These are phyloP conservation scores for Oryzias dopingdopingensis DNA, from an alignment of 2,797 vertebrate species.

Conservation along the genomic window DNA sequence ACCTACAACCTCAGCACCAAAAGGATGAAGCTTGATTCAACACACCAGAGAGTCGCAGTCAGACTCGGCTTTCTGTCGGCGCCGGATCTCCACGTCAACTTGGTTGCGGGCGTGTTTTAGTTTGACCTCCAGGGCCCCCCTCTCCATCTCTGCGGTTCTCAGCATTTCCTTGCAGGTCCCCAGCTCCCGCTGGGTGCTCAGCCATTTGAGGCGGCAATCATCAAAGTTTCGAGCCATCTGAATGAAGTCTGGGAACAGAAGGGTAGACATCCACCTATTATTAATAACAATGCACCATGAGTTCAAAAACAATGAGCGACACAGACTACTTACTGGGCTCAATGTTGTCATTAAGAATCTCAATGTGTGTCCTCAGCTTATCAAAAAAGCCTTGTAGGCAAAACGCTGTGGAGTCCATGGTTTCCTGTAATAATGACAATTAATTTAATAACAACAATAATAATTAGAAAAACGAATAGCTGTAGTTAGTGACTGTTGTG, in stretches of 20 bases:
- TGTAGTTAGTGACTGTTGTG: background rate
- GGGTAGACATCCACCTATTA: background rate
- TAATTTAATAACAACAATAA: slow-evolving; percentile 2
- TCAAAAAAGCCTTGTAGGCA: slow-evolving; percentile 83
- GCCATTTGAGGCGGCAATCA: slow-evolving; percentile 85
- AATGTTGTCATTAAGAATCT: slow-evolving; percentile 85
- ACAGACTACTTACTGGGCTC: slow-evolving; percentile 85
- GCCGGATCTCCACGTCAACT: slow-evolving; percentile 94
- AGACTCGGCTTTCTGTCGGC: slow-evolving; percentile 90
- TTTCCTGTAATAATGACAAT: slow-evolving; percentile 11
- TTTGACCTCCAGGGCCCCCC: slow-evolving; percentile 90
- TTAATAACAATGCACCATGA: background rate
- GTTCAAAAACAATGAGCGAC: background rate
- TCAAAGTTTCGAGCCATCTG: slow-evolving; percentile 92
- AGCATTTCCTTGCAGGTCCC: slow-evolving; percentile 85
- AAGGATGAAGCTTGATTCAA: background rate
- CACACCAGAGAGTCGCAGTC: slow-evolving; percentile 93
- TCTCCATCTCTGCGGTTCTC: slow-evolving; percentile 88
- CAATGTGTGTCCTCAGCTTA: slow-evolving; percentile 82
- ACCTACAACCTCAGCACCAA: no score
- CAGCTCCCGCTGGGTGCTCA: slow-evolving; percentile 82
- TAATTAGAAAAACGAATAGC: background rate
- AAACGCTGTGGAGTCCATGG: slow-evolving; percentile 82
- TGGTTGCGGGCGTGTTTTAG: slow-evolving; percentile 98
- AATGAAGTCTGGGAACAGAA: slow-evolving; percentile 84